A percentile compares a stretch with the other conserved stretches of the same genome.
phyloP scores from a whole-genome alignment of 2,888 invertebrate species.

The Lasioglossum vierecki region DNA sequence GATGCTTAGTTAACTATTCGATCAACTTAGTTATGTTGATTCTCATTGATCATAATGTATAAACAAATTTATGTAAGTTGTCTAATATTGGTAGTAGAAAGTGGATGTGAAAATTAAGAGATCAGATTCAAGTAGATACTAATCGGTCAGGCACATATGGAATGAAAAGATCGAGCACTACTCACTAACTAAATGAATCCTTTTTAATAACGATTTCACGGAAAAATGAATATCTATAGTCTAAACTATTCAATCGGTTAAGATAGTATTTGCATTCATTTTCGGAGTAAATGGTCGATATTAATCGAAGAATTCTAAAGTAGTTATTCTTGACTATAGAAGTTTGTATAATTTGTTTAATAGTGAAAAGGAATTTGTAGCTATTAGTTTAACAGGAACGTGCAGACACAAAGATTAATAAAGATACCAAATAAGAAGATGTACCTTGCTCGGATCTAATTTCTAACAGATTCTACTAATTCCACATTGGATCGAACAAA shows the following conservation, averaged over 20 bases:
- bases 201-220: not conserved
- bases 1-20: too few species aligned
- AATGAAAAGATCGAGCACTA: not conserved
- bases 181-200: not conserved
- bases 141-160: too few species aligned
- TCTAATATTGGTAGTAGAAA: too few species aligned
- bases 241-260: not conserved
- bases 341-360: not conserved
- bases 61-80: too few species aligned
- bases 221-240: not conserved
- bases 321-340: not conserved
- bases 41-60: too few species aligned
- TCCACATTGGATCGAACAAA: not conserved
- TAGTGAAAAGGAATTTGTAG: not conserved
- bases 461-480: not conserved
- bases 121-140: too few species aligned
- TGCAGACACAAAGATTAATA: not conserved
- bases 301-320: not conserved
- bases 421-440: not conserved
- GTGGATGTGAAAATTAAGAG: too few species aligned
- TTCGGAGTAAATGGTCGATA: not conserved
- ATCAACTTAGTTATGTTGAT: too few species aligned
- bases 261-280: not conserved
- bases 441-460: not conserved
- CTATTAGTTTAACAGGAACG: not conserved